Conservation (phyloP, 2,888 invertebrate genomes). For the Drosophila differens region DNA sequence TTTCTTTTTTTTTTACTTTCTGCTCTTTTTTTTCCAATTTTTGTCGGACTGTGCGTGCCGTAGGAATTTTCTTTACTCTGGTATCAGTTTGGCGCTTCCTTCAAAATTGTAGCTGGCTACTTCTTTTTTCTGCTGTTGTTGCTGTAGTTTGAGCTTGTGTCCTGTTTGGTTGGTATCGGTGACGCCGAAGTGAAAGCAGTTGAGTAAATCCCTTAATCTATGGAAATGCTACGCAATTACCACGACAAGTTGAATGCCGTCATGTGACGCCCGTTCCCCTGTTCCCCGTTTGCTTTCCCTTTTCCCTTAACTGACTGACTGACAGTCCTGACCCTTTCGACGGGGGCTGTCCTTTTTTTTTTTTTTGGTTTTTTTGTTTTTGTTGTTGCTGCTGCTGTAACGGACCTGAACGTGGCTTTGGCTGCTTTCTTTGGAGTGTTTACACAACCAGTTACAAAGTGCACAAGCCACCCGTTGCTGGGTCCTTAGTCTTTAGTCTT, state of each 20-base stretch:
- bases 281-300: background rate
- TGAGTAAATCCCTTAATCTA: conserved; percentile 84
- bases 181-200: conserved; percentile 59
- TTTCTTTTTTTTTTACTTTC: conserved; percentile 47
- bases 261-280: conserved; percentile 62
- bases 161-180: conserved; percentile 56
- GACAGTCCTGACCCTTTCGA: conserved; percentile 81
- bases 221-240: conserved; percentile 84
- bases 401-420: conserved; percentile 47
- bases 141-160: conserved; percentile 38
- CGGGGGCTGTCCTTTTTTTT: conserved; percentile 33
- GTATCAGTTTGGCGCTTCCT: conserved; percentile 47
- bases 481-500: conserved; percentile 31
- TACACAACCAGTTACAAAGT: conserved; percentile 83
- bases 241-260: conserved; percentile 74
- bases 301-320: conserved; percentile 48
- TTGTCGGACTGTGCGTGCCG: conserved; percentile 48
- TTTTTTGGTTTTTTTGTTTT: conserved; percentile 7
- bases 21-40: conserved; percentile 5
- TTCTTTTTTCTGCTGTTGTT: conserved; percentile 18
- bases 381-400: conserved; percentile 18
- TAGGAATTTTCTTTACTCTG: conserved; percentile 52
- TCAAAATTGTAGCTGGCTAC: conserved; percentile 31
- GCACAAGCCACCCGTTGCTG: conserved; percentile 65
- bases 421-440: conserved; percentile 74